Conservation (phyloP, 1,140 invertebrate genomes). For the Brachionus koreanus region DNA sequence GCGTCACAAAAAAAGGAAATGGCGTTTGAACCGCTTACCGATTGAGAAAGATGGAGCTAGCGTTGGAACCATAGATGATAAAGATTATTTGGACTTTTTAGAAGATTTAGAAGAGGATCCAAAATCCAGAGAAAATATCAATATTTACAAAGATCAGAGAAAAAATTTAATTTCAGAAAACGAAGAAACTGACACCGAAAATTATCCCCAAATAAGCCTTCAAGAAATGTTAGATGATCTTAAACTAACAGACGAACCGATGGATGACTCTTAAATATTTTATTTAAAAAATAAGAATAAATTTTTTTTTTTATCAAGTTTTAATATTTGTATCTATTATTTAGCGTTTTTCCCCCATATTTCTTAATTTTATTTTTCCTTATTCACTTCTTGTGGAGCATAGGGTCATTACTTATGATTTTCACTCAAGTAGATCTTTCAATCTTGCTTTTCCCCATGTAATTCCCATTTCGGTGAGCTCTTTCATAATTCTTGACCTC, state of each 20-base stretch:
- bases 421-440: no score
- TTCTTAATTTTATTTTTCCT: no score
- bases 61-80: slow-evolving; percentile 63
- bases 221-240: slow-evolving; percentile 97
- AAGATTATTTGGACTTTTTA: slow-evolving; percentile 89
- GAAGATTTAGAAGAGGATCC: slow-evolving; percentile 95
- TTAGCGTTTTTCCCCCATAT: no score
- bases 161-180: neutral
- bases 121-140: slow-evolving; percentile 78
- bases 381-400: no score
- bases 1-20: slow-evolving; percentile 71
- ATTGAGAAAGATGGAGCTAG: slow-evolving; percentile 64
- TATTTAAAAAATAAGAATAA: neutral
- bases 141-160: slow-evolving; percentile 63
- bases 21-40: slow-evolving; percentile 83
- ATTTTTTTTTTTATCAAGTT: neutral
- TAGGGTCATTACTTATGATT: no score
- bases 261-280: slow-evolving; percentile 42
- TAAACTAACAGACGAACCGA: slow-evolving; percentile 53
- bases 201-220: slow-evolving; percentile 76
- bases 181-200: slow-evolving; percentile 63
- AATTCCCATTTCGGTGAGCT: no score
- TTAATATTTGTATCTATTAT: neutral
- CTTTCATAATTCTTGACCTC: no score
- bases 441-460: no score